A percentile compares a stretch with the other conserved stretches of the same genome.
Evolutionary conservation across 2,888 invertebrate genomes (phyloP).

Genomic region (Trissolcus japonicus): DNA sequence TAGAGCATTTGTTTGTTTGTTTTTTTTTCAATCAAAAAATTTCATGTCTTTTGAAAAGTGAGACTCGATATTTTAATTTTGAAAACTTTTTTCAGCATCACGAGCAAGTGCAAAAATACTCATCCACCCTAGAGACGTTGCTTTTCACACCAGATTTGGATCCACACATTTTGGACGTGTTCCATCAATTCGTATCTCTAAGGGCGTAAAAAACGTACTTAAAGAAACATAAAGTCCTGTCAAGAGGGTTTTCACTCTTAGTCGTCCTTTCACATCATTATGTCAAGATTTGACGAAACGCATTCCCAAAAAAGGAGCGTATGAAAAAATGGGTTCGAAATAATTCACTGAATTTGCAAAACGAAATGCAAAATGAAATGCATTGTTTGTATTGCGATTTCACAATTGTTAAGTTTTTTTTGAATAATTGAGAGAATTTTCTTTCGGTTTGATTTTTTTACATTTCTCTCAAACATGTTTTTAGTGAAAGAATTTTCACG

Average conservation of each 20-base stretch:
- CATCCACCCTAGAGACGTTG: conserved; percentile 94
- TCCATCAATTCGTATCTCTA: conserved; percentile 97
- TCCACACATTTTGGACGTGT: conserved; percentile 95
- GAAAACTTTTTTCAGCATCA: conserved; percentile 86
- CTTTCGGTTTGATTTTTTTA: no score
- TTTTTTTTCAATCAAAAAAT: not conserved
- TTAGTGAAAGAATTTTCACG: no score
- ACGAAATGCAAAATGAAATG: no score
- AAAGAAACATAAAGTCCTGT: not conserved
- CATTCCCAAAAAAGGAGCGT: no score
- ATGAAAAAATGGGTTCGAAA: no score
- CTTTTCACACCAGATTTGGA: conserved; percentile 98
- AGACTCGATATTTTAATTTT: conserved; percentile 43
- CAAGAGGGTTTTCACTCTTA: not conserved
- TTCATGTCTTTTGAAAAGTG: not conserved
- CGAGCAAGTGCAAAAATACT: conserved; percentile 97
- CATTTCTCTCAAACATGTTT: no score
- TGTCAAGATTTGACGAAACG: no score
- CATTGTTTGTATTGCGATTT: no score
- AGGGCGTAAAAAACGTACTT: conserved; percentile 79
- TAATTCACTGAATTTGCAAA: no score
- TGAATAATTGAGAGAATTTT: no score
- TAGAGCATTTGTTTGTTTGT: no score
- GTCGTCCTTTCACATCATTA: not conserved
- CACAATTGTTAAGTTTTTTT: no score